A percentile compares a stretch with the other conserved stretches of the same genome.
Conservation (phyloP, 2,888 invertebrate species). For the Frankliniella fusca region DNA sequence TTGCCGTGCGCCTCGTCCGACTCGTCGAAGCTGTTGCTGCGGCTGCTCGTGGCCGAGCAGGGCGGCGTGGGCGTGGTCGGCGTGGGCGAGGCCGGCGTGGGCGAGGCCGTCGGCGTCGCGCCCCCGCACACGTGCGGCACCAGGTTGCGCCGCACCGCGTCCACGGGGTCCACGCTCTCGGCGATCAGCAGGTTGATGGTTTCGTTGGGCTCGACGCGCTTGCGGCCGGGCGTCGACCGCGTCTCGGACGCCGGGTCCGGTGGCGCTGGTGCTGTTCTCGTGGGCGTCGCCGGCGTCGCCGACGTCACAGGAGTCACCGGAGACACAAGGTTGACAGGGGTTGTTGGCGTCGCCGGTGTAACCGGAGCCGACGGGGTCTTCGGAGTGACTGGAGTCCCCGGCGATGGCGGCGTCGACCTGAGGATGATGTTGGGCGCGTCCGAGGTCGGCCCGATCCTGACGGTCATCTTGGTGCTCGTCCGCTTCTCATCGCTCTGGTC, state of each 20-base stretch:
- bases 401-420: not conserved
- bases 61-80: conserved; percentile 29
- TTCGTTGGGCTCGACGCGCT: conserved; percentile 34
- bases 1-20: not conserved
- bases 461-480: conserved; percentile 16
- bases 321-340: conserved; percentile 44
- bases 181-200: conserved; percentile 35
- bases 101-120: conserved; percentile 44
- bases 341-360: not conserved
- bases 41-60: not conserved
- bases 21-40: conserved; percentile 4
- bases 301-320: too few relatives aligned
- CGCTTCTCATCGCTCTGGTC: conserved; percentile 21
- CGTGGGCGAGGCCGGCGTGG: conserved; percentile 19
- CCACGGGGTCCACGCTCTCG: conserved; percentile 59
- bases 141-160: conserved; percentile 68
- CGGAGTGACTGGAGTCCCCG: not conserved
- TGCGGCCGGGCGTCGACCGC: conserved; percentile 38
- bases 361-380: not conserved
- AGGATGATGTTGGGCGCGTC: not conserved
- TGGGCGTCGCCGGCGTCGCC: conserved; percentile 41
- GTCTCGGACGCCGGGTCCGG: conserved; percentile 36
- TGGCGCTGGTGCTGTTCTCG: conserved; percentile 39
- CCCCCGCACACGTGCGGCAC: conserved; percentile 71
- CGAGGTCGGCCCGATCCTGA: not conserved